A percentile compares a stretch with the other conserved stretches of the same genome.
Conservation (phyloP, 2,888 invertebrate genomes). For the Leptinotarsa juncta region DNA sequence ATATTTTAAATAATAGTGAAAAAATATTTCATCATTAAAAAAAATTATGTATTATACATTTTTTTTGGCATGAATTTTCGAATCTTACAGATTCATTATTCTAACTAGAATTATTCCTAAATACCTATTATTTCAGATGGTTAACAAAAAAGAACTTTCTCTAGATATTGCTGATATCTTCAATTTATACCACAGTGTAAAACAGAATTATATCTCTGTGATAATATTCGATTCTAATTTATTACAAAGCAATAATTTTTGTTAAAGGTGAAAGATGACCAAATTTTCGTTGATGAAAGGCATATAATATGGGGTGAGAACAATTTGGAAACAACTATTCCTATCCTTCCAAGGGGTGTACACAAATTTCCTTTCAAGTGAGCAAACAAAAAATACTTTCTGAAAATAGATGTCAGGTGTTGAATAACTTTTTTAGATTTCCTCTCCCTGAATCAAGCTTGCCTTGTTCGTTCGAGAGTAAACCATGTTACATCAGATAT, state of each 20-base stretch:
- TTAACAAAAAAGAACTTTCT: too few relatives aligned
- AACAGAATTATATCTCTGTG: too few relatives aligned
- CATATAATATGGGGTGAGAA: slow-evolving; percentile 81
- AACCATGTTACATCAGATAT: slow-evolving; percentile 78
- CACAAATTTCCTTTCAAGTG: slow-evolving; percentile 75
- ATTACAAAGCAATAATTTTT: background rate
- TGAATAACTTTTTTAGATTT: slow-evolving; percentile 64
- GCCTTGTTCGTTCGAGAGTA: slow-evolving; percentile 83
- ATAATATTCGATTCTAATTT: background rate
- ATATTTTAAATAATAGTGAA: too few relatives aligned
- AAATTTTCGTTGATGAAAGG: slow-evolving; percentile 81
- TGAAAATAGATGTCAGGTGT: background rate
- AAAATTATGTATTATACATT: too few relatives aligned
- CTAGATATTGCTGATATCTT: too few relatives aligned
- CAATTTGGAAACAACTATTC: slow-evolving; percentile 71
- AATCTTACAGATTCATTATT: too few relatives aligned
- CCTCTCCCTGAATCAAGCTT: slow-evolving; percentile 78
- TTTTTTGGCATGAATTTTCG: too few relatives aligned
- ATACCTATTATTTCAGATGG: too few relatives aligned
- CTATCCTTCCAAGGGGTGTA: slow-evolving; percentile 77
- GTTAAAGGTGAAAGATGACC: slow-evolving; percentile 74
- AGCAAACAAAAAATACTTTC: slow-evolving; percentile 27
- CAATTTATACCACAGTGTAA: too few relatives aligned
- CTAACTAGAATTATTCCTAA: too few relatives aligned
- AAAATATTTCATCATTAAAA: too few relatives aligned